Percentiles rank a stretch among this genome's conserved stretches.
Conservation (phyloP, 2,797 vertebrate species). For the Limosa lapponica region DNA sequence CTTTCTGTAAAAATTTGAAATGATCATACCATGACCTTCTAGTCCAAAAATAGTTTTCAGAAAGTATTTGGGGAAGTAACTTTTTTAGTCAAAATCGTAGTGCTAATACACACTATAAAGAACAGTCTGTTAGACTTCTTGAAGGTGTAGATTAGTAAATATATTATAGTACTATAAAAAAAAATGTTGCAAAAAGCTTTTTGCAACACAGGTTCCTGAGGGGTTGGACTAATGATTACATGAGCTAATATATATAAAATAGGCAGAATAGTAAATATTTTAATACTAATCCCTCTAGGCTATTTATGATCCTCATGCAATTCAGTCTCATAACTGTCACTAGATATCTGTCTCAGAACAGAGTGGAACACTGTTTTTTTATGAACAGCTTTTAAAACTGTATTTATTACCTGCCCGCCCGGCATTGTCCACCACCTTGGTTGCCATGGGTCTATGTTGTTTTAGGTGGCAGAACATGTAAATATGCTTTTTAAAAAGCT, state of each 20-base stretch:
- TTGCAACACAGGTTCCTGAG: neutral
- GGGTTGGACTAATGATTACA: neutral
- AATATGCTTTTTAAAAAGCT: neutral
- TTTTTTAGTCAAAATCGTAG: neutral
- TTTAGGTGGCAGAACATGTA: neutral
- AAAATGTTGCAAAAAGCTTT: neutral
- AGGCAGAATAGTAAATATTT: neutral
- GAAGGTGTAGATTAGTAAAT: neutral
- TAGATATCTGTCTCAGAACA: accelerated
- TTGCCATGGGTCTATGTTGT: neutral
- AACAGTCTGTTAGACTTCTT: neutral
- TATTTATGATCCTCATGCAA: neutral
- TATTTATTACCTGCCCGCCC: neutral
- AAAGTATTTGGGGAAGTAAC: neutral
- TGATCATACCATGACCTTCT: neutral
- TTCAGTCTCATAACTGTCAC: neutral
- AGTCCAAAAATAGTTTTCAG: neutral
- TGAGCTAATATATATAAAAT: neutral
- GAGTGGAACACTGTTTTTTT: neutral
- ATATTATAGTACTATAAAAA: neutral
- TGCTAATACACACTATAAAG: neutral
- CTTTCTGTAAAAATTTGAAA: neutral
- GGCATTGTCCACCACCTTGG: neutral
- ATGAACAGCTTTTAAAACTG: neutral
- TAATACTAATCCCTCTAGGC: neutral